Evolutionary conservation across 1,140 invertebrate genomes (phyloP).

Genomic region (Ephestia elutella): DNA sequence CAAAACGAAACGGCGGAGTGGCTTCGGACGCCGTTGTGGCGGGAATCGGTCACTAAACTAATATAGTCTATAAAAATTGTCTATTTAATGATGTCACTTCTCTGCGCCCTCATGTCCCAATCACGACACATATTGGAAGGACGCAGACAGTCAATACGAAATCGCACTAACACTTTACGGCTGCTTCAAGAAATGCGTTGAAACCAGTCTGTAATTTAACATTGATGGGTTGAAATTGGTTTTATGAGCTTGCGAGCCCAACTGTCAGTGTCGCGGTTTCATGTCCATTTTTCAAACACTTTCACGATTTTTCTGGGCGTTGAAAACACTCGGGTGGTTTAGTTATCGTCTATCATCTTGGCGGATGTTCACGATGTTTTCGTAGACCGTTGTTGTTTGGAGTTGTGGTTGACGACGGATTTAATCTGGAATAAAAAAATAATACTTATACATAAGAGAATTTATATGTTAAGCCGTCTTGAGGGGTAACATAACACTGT

Average conservation of each 20-base stretch:
- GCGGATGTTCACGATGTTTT: not conserved
- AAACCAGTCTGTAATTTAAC: constrained; percentile 90
- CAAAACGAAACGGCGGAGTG: constrained; percentile 61
- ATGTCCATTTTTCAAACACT: constrained; percentile 17
- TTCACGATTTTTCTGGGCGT: constrained; percentile 1
- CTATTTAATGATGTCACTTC: constrained; percentile 61
- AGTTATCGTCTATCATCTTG: constrained; percentile 61
- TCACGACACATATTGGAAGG: constrained; percentile 81
- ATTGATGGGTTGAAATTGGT: constrained; percentile 70
- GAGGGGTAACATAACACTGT: too few relatives aligned
- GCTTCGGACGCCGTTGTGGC: constrained; percentile 62
- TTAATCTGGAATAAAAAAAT: constrained; percentile 31
- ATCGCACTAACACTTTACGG: constrained; percentile 78
- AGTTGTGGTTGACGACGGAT: not conserved
- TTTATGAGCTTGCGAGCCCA: constrained; percentile 40
- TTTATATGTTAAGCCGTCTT: too few relatives aligned
- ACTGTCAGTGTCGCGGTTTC: constrained; percentile 31
- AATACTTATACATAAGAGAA: too few relatives aligned
- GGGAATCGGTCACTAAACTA: constrained; percentile 45
- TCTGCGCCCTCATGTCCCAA: constrained; percentile 82
- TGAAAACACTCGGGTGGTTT: constrained; percentile 17
- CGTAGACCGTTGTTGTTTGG: not conserved
- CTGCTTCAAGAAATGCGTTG: constrained; percentile 90
- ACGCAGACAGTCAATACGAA: constrained; percentile 33
- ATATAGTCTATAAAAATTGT: constrained; percentile 19